These are phyloP conservation scores for Gopherus evgoodei DNA, from an alignment of 2,113 vertebrate genomes.

Conservation along the genomic window DNA sequence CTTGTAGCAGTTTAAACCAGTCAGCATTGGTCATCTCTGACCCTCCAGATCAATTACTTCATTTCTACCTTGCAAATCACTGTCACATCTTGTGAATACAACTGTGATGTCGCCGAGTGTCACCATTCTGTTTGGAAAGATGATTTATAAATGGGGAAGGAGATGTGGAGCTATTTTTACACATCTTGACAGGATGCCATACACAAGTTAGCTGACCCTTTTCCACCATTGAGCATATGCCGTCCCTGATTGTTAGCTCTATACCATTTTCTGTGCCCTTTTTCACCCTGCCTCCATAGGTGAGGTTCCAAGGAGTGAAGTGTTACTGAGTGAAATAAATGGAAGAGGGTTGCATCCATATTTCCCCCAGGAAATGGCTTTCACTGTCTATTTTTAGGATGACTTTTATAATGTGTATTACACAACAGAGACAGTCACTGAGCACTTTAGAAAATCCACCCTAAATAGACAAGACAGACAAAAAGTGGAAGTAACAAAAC, in stretches of 20 bases:
- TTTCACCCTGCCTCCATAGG: not conserved
- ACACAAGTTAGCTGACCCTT: not conserved
- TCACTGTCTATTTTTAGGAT: not conserved
- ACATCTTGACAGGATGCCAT: constrained; percentile 23
- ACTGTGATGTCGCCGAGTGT: constrained; percentile 44
- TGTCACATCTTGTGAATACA: constrained; percentile 62
- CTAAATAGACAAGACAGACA: not conserved
- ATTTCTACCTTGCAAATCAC: constrained; percentile 48
- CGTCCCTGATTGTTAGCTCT: not conserved
- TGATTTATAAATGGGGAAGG: constrained; percentile 53
- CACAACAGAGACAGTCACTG: not conserved
- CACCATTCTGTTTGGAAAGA: constrained; percentile 39
- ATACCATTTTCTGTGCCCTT: not conserved
- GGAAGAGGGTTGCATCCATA: not conserved
- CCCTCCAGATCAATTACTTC: constrained; percentile 51
- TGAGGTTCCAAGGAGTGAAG: not conserved
- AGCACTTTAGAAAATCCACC: not conserved
- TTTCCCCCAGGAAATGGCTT: not conserved
- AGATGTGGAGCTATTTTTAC: constrained; percentile 55
- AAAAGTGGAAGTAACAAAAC: not conserved
- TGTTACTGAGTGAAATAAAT: not conserved
- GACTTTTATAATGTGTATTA: not conserved
- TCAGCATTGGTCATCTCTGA: constrained; percentile 22
- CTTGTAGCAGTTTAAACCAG: constrained; percentile 34
- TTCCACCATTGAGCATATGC: not conserved